These are phyloP conservation scores for Pyrochroa serraticornis DNA, from an alignment of 2,888 invertebrate genomes.

Conservation along the genomic window DNA sequence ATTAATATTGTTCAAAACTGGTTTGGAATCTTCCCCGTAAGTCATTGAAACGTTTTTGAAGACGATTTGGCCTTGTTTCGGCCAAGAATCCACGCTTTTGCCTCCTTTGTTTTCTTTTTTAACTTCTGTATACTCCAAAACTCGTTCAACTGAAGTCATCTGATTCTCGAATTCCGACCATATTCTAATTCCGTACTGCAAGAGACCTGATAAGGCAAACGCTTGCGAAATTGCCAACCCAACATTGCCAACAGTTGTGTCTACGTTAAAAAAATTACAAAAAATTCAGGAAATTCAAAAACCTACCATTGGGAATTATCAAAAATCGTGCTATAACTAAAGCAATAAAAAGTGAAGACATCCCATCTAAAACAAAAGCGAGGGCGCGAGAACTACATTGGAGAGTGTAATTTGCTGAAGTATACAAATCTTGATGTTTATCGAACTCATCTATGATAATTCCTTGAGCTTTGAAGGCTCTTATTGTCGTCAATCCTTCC, in stretches of 20 bases:
- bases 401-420: constrained; percentile 50
- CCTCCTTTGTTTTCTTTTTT: constrained; percentile 51
- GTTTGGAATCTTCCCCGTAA: constrained; percentile 68
- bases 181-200: constrained; percentile 73
- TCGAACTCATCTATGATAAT: constrained; percentile 51
- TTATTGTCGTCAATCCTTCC: constrained; percentile 52
- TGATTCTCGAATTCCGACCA: constrained; percentile 81
- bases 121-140: constrained; percentile 60
- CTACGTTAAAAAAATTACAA: constrained; percentile 42
- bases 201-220: constrained; percentile 73
- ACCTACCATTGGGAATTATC: constrained; percentile 11
- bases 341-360: constrained; percentile 37
- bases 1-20: constrained; percentile 63
- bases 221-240: constrained; percentile 82
- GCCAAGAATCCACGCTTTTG: constrained; percentile 68
- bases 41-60: constrained; percentile 69
- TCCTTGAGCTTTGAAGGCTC: constrained; percentile 48
- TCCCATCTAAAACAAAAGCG: constrained; percentile 48
- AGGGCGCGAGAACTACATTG: constrained; percentile 45
- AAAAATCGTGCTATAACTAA: constrained; percentile 18
- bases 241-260: constrained; percentile 63
- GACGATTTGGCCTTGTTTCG: constrained; percentile 62
- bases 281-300: not conserved
- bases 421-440: constrained; percentile 50
- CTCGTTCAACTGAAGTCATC: constrained; percentile 89